Conservation (phyloP, 2,113 vertebrate genomes). For the Orientallactaga bullata region DNA sequence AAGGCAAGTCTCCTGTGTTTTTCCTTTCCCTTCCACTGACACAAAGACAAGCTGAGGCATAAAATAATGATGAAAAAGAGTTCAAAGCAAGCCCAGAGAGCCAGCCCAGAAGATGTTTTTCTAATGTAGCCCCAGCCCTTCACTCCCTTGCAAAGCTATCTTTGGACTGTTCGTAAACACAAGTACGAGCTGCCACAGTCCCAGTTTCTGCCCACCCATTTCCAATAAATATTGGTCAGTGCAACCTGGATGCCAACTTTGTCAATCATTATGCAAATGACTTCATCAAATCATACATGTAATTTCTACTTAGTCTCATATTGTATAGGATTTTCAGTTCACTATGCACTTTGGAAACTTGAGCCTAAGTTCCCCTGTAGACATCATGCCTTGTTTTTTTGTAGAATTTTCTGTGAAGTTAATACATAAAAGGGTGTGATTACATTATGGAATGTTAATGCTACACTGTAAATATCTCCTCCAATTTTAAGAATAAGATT, state of each 20-base stretch:
- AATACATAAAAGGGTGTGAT: neutral
- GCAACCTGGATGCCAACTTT: constrained; percentile 59
- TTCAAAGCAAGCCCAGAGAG: constrained; percentile 77
- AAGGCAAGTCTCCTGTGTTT: constrained; percentile 66
- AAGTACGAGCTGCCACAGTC: neutral
- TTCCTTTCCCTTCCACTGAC: constrained; percentile 64
- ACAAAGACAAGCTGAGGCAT: constrained; percentile 74
- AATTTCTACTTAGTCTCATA: constrained; percentile 38
- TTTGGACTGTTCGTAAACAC: neutral
- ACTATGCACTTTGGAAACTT: neutral
- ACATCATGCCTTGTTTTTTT: neutral
- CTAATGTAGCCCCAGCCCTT: constrained; percentile 38
- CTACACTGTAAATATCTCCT: constrained; percentile 38
- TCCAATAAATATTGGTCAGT: constrained; percentile 45
- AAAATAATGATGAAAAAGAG: constrained; percentile 81
- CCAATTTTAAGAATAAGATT: constrained; percentile 29
- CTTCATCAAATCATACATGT: constrained; percentile 66
- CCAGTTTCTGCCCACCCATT: neutral
- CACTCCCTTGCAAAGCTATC: neutral
- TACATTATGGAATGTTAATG: constrained; percentile 26
- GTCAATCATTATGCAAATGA: constrained; percentile 52
- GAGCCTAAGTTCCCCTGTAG: neutral
- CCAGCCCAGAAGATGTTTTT: constrained; percentile 55
- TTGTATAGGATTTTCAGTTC: constrained; percentile 34
- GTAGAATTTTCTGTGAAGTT: constrained; percentile 21